Evolutionary conservation across 2,888 invertebrate species (phyloP).

Genomic region (Matsumyia berberina): DNA sequence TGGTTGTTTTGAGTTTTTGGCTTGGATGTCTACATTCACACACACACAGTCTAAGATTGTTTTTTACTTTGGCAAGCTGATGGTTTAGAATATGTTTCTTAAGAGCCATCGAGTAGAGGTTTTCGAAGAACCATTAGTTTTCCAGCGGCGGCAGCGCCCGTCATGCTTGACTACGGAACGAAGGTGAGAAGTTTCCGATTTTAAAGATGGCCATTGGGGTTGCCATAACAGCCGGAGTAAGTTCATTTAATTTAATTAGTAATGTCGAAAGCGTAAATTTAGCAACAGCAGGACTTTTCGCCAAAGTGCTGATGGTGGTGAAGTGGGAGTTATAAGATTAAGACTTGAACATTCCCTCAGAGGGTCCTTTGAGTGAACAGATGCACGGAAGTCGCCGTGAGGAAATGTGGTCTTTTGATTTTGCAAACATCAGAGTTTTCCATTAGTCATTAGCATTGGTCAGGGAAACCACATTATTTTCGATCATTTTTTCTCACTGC

Average conservation of each 20-base stretch:
- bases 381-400: too few relatives aligned
- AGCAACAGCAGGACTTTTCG: constrained; percentile 30
- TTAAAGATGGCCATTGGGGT: constrained; percentile 52
- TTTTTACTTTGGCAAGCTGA: constrained; percentile 62
- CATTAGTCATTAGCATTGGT: too few relatives aligned
- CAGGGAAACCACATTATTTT: too few relatives aligned
- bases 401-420: too few relatives aligned
- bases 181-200: constrained; percentile 59
- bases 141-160: background rate
- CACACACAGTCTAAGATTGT: constrained; percentile 31
- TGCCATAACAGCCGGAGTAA: constrained; percentile 1
- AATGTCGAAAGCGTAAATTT: constrained; percentile 38
- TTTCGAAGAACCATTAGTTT: constrained; percentile 41
- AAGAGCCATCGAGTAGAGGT: constrained; percentile 4
- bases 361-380: too few relatives aligned
- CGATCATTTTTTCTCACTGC: too few relatives aligned
- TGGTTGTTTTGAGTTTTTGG: constrained; percentile 22
- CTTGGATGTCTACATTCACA: background rate
- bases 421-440: too few relatives aligned
- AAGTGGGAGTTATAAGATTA: constrained; percentile 7
- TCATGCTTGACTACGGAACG: constrained; percentile 20
- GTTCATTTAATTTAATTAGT: constrained; percentile 52
- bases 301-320: background rate
- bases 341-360: too few relatives aligned
- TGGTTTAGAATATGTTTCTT: constrained; percentile 51